These are phyloP conservation scores for Vireo griseus DNA, from an alignment of 2,797 vertebrate species.

Conservation along the genomic window DNA sequence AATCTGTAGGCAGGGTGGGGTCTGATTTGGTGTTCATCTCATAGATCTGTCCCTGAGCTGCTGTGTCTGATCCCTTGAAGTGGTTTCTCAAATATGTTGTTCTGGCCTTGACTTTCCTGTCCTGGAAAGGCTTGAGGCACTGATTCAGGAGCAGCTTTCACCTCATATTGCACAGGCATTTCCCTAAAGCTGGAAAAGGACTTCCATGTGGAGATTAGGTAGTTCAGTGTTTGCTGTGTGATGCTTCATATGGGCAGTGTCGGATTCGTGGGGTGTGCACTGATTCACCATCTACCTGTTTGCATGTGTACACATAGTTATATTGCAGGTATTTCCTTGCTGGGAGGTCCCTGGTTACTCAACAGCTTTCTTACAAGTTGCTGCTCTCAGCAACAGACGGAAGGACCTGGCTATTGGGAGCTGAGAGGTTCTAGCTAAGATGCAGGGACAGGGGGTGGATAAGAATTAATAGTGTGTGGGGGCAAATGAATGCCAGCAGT, in stretches of 20 bases:
- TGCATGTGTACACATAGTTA: not conserved
- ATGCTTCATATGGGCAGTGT: not conserved
- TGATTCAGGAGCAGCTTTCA: not conserved
- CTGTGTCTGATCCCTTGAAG: not conserved
- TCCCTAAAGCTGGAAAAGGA: not conserved
- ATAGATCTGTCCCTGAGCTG: not conserved
- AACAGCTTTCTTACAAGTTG: not conserved
- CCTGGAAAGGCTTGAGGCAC: not conserved
- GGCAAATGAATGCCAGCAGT: not conserved
- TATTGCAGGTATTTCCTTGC: not conserved
- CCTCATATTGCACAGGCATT: not conserved
- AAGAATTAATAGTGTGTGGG: not conserved
- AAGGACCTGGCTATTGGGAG: not conserved
- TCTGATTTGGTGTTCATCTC: not conserved
- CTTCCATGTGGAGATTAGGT: not conserved
- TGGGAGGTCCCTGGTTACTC: not conserved
- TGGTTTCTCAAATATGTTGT: not conserved
- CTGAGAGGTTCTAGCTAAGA: not conserved
- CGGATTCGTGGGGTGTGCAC: not conserved
- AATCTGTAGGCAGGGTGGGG: not conserved
- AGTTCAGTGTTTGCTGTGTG: not conserved
- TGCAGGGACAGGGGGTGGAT: accelerated
- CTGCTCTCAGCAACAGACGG: not conserved
- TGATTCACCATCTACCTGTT: not conserved
- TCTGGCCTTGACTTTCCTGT: not conserved